These are phyloP conservation scores for Phanerotoma sp. DNA, from an alignment of 2,888 invertebrate genomes.

Conservation along the genomic window DNA sequence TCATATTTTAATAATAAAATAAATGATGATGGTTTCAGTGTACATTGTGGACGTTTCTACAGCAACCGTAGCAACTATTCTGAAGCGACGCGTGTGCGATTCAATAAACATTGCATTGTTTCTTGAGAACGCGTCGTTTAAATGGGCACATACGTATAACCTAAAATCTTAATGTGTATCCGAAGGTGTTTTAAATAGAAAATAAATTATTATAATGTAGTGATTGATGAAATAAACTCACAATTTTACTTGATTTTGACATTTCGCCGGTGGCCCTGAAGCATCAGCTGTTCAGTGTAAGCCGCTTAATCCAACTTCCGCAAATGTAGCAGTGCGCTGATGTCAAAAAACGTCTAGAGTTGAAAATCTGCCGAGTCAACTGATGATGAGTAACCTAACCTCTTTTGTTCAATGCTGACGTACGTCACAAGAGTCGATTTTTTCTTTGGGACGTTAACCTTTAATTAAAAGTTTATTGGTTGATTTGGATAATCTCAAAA, in stretches of 20 bases:
- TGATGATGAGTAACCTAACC: conserved; percentile 43
- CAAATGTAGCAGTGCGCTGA: conserved; percentile 14
- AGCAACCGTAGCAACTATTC: conserved; percentile 36
- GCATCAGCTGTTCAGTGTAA: conserved; percentile 53
- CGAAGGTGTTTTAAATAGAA: conserved; percentile 6
- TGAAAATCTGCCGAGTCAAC: conserved; percentile 54
- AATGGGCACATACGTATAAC: no score
- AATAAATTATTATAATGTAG: neutral
- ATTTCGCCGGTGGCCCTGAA: conserved; percentile 55
- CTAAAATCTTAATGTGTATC: no score
- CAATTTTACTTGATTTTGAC: conserved; percentile 56
- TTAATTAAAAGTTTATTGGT: no score
- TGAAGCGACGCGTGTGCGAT: conserved; percentile 29
- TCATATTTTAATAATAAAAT: conserved; percentile 1
- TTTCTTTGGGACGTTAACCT: no score
- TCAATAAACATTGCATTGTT: conserved; percentile 25
- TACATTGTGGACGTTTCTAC: conserved; percentile 33
- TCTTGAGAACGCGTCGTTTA: conserved; percentile 6
- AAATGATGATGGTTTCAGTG: conserved; percentile 8
- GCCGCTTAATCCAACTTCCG: conserved; percentile 33
- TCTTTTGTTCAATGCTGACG: conserved; percentile 26
- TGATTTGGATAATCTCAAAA: no score
- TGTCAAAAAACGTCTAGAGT: no score
- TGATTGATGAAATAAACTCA: conserved; percentile 43
- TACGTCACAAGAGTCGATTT: no score